Percentiles rank a stretch among this genome's conserved stretches.
Conservation (phyloP, 2,113 vertebrate genomes). For the Melanostigma gelatinosum region DNA sequence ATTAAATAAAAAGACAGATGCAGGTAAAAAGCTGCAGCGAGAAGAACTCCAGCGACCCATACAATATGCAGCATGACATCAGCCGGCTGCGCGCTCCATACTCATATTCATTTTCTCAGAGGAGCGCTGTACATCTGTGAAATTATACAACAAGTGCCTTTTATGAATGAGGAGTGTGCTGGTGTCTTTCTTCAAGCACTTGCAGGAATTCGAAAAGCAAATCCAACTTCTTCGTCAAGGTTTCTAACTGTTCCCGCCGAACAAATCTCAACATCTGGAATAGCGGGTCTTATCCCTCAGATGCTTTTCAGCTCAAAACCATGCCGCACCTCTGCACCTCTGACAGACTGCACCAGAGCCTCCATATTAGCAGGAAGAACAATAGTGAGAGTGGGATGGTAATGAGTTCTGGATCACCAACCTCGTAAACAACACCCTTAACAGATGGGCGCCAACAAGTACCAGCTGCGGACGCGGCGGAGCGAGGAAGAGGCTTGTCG, state of each 20-base stretch:
- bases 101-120: background rate
- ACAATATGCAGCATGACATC: background rate
- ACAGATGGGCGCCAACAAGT: conserved; percentile 83
- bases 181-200: conserved; percentile 28
- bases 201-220: conserved; percentile 5
- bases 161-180: background rate
- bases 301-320: conserved; percentile 25
- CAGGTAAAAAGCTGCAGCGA: too few relatives aligned
- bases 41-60: background rate
- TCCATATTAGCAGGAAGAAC: conserved; percentile 79
- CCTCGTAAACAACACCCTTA: conserved; percentile 81
- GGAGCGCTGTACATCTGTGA: background rate
- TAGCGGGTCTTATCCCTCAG: background rate
- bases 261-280: conserved; percentile 46
- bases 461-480: conserved; percentile 80
- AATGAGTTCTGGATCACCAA: conserved; percentile 84
- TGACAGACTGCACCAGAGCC: conserved; percentile 65
- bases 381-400: conserved; percentile 79
- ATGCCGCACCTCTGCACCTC: conserved; percentile 2
- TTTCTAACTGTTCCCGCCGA: conserved; percentile 22
- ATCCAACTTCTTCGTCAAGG: background rate
- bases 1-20: background rate
- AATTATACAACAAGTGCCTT: background rate
- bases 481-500: conserved; percentile 75
- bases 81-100: background rate